Base-by-base conservation (phyloP, 2,113 vertebrate species). In the Sinocyclocheilus rhinocerous region DNA sequence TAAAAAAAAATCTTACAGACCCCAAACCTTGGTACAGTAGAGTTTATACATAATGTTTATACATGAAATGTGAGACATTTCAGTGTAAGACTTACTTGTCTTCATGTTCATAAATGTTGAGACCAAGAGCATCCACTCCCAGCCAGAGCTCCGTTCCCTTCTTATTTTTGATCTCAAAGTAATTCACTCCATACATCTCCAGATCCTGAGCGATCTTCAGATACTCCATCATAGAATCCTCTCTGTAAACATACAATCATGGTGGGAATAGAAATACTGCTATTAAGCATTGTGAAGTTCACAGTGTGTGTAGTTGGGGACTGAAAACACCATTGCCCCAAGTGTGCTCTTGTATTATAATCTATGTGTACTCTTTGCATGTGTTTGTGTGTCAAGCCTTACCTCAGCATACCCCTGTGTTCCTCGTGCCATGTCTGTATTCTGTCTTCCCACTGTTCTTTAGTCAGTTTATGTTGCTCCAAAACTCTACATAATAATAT, bases 381-480 rank as follows among this genome's bases (percentile, higher is more conserved):
- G 18, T 22, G 22, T 76, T 69, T 45, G 75, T 45, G 75, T 12
- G 67, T 55, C n/a, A 57, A 24, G 3, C 24, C 18, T 77, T 93
- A 99, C 98, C 97, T 97, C 89, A 99, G 94, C 97, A 99, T 99
- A 92, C 97, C 97, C 90, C 95, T 94, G 88, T 99, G 98, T 63
- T 99, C 98, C 87, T 99, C 97, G 50, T 99, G 98, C 98, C 98
- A 99, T 29, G 96, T 97, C 93, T 99, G 98, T 95, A 99, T 99
- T 92, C 98, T 95, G 93, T 99, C 98, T 93, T 99, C 98, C 98
- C 98, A 99, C 84, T 99, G 98, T 87, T 99, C 98, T 95, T 99
- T 99, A 83, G 97, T 99, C 89, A 99, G 93, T 93, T 99, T 99
- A 93, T 99, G 98, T 90, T 99, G 98, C 90, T 99, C 98, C 93